These are phyloP conservation scores for Hyposmocoma kahamanoa DNA, from an alignment of 1,140 invertebrate species.

Conservation along the genomic window DNA sequence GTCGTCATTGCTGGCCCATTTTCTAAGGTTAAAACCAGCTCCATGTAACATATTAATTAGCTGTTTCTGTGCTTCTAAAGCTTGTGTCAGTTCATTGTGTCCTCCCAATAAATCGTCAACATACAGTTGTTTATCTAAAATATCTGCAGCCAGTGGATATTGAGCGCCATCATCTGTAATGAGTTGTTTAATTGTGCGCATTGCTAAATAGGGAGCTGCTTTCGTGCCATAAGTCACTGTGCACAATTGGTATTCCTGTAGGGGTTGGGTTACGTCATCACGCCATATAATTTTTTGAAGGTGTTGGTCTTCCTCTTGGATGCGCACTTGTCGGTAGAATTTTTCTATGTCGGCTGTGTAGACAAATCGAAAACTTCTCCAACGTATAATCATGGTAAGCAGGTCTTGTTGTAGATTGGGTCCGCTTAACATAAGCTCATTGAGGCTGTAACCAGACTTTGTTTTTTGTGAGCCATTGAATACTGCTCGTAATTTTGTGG, in stretches of 20 bases:
- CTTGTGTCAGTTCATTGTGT: neutral
- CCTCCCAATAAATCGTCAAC: neutral
- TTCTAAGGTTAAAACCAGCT: neutral
- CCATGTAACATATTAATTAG: neutral
- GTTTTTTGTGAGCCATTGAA: neutral
- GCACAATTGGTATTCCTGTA: neutral
- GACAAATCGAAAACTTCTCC: neutral
- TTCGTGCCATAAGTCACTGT: neutral
- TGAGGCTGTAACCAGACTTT: neutral
- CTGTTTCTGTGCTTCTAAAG: neutral
- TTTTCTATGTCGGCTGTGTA: neutral
- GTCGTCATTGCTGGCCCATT: neutral
- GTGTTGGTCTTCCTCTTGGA: neutral
- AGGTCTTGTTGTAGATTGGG: slow-evolving; percentile 1
- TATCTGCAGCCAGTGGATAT: neutral
- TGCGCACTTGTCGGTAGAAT: neutral
- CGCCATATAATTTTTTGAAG: neutral
- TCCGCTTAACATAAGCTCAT: slow-evolving; percentile 1
- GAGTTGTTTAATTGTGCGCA: neutral
- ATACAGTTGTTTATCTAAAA: neutral
- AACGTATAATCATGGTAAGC: neutral
- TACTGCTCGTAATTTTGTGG: neutral
- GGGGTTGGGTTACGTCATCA: neutral
- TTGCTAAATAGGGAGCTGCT: neutral
- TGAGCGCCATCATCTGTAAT: neutral